Conservation (phyloP, 2,888 invertebrate genomes). For the Cephonodes hylas region DNA sequence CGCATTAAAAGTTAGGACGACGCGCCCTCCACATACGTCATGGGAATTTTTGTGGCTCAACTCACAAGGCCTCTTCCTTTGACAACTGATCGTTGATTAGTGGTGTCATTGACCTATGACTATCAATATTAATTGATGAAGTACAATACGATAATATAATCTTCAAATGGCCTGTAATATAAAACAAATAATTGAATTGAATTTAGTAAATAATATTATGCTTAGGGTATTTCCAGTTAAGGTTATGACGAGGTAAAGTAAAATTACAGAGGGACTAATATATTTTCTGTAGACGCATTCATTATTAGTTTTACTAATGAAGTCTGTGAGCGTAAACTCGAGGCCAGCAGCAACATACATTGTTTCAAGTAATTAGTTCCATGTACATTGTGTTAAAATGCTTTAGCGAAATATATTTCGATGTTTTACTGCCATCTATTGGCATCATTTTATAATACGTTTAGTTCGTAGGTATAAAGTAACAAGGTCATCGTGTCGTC, state of each 20-base stretch:
- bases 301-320: not conserved
- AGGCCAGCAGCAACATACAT: not conserved
- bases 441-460: not conserved
- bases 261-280: not conserved
- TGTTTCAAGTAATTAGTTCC: constrained; percentile 1
- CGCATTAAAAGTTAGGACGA: not conserved
- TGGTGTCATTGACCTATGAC: not conserved
- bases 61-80: not conserved
- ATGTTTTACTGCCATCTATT: not conserved
- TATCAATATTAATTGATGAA: not conserved
- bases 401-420: not conserved
- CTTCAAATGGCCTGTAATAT: too few relatives aligned
- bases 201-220: too few relatives aligned
- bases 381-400: not conserved
- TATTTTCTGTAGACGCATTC: not conserved
- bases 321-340: not conserved
- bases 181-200: too few relatives aligned
- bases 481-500: not conserved
- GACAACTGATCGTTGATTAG: constrained; percentile 2
- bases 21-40: not conserved
- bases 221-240: not conserved
- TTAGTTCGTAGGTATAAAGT: not conserved
- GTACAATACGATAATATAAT: too few relatives aligned
- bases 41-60: not conserved
- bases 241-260: too few relatives aligned